Conservation (phyloP, 2,113 vertebrate species). For the Maccullochella peelii region DNA sequence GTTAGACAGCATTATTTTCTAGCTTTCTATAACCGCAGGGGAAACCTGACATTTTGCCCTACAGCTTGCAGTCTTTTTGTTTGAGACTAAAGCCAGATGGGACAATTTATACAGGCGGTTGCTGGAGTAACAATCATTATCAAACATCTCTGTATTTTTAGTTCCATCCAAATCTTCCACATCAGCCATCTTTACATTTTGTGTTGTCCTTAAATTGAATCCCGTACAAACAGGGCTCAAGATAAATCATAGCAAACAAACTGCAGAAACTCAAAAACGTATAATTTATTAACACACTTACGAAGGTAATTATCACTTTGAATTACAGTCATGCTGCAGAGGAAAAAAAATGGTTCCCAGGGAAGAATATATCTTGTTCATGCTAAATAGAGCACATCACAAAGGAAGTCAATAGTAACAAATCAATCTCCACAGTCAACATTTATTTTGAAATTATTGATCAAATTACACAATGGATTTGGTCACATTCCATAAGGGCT, state of each 20-base stretch:
- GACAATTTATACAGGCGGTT: background rate
- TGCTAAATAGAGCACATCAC: background rate
- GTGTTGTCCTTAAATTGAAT: background rate
- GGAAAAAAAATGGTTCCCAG: too few relatives aligned
- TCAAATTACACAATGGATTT: background rate
- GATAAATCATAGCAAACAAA: background rate
- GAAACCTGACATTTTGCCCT: constrained; percentile 4
- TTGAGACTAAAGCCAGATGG: background rate
- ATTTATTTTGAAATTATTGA: background rate
- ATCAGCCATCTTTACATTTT: background rate
- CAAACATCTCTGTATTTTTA: constrained; percentile 18
- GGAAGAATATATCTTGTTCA: background rate
- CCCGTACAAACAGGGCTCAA: background rate
- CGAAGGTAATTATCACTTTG: background rate
- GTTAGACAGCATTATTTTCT: background rate
- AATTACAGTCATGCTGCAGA: background rate
- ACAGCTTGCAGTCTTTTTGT: background rate
- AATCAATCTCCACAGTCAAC: background rate
- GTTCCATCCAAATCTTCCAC: background rate
- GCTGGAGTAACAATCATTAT: constrained; percentile 11
- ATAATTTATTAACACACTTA: background rate
- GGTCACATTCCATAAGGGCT: background rate
- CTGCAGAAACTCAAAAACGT: background rate
- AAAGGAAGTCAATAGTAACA: background rate
- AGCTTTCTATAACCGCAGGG: background rate